Percentiles rank a stretch among this genome's conserved stretches.
Conservation (phyloP, 2,797 vertebrate species). For the Sphenopsis melanotis region DNA sequence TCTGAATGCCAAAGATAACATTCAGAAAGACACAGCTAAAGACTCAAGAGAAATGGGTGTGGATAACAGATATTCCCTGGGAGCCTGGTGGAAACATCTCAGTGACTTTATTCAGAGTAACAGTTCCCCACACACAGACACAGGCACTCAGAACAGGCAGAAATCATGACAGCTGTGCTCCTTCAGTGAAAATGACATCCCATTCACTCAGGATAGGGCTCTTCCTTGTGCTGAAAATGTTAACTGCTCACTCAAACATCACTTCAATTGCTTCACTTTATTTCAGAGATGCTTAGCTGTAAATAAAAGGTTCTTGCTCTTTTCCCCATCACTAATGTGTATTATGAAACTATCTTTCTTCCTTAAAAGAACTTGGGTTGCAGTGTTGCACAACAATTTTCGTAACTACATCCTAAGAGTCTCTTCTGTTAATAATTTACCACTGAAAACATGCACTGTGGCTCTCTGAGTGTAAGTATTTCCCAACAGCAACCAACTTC, state of each 20-base stretch:
- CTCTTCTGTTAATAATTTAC: slow-evolving; percentile 64
- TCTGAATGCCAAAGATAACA: not conserved
- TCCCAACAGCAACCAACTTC: slow-evolving; percentile 44
- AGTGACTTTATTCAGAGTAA: not conserved
- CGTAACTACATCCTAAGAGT: slow-evolving; percentile 28
- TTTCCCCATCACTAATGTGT: not conserved
- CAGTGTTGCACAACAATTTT: slow-evolving; percentile 53
- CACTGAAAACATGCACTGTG: slow-evolving; percentile 22
- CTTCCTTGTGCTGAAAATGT: not conserved
- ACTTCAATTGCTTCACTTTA: not conserved
- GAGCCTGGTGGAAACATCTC: not conserved
- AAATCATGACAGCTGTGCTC: not conserved
- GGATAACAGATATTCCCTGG: not conserved
- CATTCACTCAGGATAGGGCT: not conserved
- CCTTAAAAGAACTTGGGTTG: slow-evolving; percentile 11
- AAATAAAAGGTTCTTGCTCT: not conserved
- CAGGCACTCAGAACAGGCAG: not conserved
- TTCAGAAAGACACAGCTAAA: not conserved
- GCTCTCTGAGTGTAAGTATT: slow-evolving; percentile 36
- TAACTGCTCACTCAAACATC: not conserved
- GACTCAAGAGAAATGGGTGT: not conserved
- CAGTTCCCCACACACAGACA: not conserved
- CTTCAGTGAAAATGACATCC: not conserved
- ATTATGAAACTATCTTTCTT: slow-evolving; percentile 34
- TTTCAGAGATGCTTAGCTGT: not conserved